Base-by-base conservation (phyloP, 2,113 vertebrate genomes). In the Hucho hucho region DNA sequence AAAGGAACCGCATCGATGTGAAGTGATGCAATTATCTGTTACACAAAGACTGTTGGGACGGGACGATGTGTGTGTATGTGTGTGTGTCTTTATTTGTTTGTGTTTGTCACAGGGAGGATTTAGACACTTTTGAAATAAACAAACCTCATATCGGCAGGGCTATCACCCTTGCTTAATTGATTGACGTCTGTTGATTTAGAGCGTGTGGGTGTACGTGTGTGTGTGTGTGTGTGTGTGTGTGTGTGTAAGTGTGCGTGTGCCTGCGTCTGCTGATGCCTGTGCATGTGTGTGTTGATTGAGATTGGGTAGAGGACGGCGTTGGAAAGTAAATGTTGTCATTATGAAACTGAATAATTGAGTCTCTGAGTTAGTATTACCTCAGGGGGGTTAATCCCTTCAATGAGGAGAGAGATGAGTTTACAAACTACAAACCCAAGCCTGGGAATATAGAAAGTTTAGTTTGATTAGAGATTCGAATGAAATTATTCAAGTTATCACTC, bases 21-120 rank as follows among this genome's bases (percentile, higher is more conserved):
- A 87, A 86, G 86, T 87, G 86, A 90, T 87, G 88, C 88, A 91
- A 87, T 90, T 91, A 90, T 77, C 11, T 64, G 89, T 81, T 89
- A 90, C 81, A 79, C 84, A 79, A 74, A 73, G 76, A 74, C 26
- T 28, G 25, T 11, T 18, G 28, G 16, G 65, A 37, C 16, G n/a
- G 64, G 5, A 9, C 11, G 64, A 18, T 14, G 18, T 37, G 28
- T 26, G 63, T 26, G 63, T 25, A 24, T 13, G 63, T 64, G 24
- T 22, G 59, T 61, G 59, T 61, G 58, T n/a, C 0, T 14, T 0
- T 32, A 7, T 37, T 2, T 37, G 32, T 37, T 9, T 37, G 7
- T 37, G n/a, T 24, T 13, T 63, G 59, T 63, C n/a, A 24, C 6
- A 24, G n/a, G 59, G 59, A 63, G 24, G 2, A 63, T 37, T 37